phyloP scores from a whole-genome alignment of 2,888 invertebrate genomes.

The Harpagoxenus sublaevis region DNA sequence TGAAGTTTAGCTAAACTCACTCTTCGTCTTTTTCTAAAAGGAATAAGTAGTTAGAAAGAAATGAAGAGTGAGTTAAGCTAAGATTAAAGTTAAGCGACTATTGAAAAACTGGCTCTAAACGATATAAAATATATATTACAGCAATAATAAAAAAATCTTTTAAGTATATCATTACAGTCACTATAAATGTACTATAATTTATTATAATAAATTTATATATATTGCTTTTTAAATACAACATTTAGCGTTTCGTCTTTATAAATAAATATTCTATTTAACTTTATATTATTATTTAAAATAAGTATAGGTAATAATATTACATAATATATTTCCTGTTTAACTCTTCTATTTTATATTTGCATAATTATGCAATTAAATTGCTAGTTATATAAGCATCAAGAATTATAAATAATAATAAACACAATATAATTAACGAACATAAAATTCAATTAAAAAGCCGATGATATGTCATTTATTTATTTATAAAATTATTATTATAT shows the following conservation, averaged over 20 bases:
- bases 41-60: no score
- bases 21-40: no score
- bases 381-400: background rate
- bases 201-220: background rate
- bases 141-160: background rate
- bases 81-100: no score
- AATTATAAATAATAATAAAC: constrained; percentile 12
- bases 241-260: background rate
- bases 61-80: no score
- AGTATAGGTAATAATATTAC: background rate
- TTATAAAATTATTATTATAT: background rate
- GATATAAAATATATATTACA: background rate
- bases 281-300: background rate
- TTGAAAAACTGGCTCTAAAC: no score
- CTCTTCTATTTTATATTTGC: background rate
- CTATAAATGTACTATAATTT: background rate
- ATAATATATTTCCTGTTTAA: background rate
- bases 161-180: background rate
- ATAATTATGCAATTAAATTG: constrained; percentile 10
- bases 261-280: background rate
- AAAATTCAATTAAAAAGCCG: background rate
- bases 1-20: no score
- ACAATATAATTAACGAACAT: background rate
- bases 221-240: background rate
- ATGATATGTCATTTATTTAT: background rate